Evolutionary conservation across 2,888 invertebrate species (phyloP).

Genomic region (Liodrosophila aerea): DNA sequence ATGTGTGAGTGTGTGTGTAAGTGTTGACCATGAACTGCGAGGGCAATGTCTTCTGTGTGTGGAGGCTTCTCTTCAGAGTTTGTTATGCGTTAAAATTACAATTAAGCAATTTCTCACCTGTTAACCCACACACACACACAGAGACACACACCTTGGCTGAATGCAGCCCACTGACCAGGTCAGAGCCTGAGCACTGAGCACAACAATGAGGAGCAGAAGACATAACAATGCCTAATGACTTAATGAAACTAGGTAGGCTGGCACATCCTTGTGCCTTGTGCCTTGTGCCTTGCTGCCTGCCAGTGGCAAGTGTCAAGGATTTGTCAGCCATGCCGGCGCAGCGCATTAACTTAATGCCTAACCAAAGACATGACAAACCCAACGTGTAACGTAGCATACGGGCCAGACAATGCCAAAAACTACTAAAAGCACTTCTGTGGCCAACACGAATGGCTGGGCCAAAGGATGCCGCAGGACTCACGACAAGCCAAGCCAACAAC

Average conservation of each 20-base stretch:
- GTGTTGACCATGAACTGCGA: slow-evolving; percentile 38
- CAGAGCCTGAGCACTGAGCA: slow-evolving; percentile 23
- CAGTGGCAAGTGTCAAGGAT: slow-evolving; percentile 66
- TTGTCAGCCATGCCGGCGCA: slow-evolving; percentile 54
- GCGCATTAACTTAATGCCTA: slow-evolving; percentile 74
- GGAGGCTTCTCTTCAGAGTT: slow-evolving; percentile 17
- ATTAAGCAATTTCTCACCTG: slow-evolving; percentile 78
- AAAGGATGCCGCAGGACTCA: slow-evolving; percentile 37
- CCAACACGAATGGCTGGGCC: slow-evolving; percentile 46
- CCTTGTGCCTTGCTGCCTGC: too few relatives aligned
- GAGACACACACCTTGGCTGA: slow-evolving; percentile 5
- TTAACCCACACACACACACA: slow-evolving; percentile 40
- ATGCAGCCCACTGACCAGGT: slow-evolving; percentile 32
- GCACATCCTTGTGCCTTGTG: too few relatives aligned
- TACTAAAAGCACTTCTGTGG: slow-evolving; percentile 76
- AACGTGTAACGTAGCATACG: slow-evolving; percentile 21
- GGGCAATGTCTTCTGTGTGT: background rate
- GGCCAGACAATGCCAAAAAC: slow-evolving; percentile 65
- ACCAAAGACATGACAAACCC: slow-evolving; percentile 68
- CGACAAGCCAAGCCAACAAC: slow-evolving; percentile 38
- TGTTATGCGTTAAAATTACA: slow-evolving; percentile 72
- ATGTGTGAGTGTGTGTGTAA: background rate
- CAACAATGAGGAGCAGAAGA: slow-evolving; percentile 38
- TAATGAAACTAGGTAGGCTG: slow-evolving; percentile 62
- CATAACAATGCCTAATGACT: slow-evolving; percentile 73